A percentile compares a stretch with the other conserved stretches of the same genome.
phyloP scores from a whole-genome alignment of 1,140 invertebrate species.

The Drosophila burlai region DNA sequence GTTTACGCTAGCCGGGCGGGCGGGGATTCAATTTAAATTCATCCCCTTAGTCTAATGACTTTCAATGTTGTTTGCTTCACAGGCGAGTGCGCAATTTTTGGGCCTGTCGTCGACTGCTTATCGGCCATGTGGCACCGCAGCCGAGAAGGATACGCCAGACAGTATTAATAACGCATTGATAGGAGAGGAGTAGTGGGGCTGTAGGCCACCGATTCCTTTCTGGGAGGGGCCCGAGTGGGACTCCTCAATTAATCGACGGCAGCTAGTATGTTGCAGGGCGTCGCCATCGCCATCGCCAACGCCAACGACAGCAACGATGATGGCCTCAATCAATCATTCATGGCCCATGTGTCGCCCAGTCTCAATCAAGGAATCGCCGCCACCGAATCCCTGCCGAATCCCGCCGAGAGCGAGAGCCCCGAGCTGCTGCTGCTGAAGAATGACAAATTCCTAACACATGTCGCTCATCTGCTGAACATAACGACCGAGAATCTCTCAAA shows the following conservation, averaged over 20 bases:
- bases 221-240: constrained; percentile 9
- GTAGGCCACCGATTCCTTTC: constrained; percentile 21
- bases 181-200: constrained; percentile 20
- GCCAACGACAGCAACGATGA: constrained; percentile 61
- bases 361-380: constrained; percentile 24
- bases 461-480: constrained; percentile 80
- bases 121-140: constrained; percentile 67
- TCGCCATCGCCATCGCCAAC: constrained; percentile 42
- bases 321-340: constrained; percentile 78
- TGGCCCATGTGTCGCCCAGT: constrained; percentile 63
- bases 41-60: constrained; percentile 76
- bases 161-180: constrained; percentile 61
- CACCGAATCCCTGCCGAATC: constrained; percentile 3
- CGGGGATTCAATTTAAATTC: constrained; percentile 72
- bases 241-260: constrained; percentile 73
- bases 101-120: constrained; percentile 62
- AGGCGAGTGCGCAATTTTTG: constrained; percentile 74
- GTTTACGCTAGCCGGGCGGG: constrained; percentile 17
- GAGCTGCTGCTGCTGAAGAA: constrained; percentile 71
- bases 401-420: constrained; percentile 39
- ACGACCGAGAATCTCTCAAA: constrained; percentile 77
- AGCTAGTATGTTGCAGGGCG: constrained; percentile 63
- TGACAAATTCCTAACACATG: constrained; percentile 76
- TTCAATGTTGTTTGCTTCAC: constrained; percentile 80
- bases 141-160: constrained; percentile 36